Percentiles rank a stretch among this genome's conserved stretches.
Conservation (phyloP, 2,888 invertebrate species). For the Thera obeliscata region DNA sequence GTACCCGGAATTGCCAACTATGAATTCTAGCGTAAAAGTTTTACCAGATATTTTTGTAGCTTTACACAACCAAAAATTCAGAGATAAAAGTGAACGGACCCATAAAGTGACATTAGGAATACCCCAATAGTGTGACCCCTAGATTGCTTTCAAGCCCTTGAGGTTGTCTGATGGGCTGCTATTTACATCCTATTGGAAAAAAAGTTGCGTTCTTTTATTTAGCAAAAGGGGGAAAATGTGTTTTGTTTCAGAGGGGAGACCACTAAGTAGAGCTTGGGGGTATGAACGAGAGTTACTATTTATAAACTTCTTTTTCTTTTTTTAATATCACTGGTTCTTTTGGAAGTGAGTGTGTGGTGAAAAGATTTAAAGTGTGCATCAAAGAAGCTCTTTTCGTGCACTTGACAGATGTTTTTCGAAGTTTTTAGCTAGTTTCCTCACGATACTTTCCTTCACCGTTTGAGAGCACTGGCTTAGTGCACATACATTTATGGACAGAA, state of each 20-base stretch:
- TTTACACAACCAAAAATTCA: no score
- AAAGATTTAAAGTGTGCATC: no score
- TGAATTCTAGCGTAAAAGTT: neutral
- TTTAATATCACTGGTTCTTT: no score
- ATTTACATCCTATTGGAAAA: conserved; percentile 68
- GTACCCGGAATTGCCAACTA: no score
- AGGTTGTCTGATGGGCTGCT: conserved; percentile 66
- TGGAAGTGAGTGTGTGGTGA: no score
- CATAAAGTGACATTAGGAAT: conserved; percentile 20
- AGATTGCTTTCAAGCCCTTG: conserved; percentile 75
- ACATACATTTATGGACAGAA: no score
- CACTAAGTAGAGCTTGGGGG: conserved; percentile 6
- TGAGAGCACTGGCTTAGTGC: no score
- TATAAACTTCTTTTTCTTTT: neutral
- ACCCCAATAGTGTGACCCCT: conserved; percentile 53
- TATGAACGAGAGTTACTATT: conserved; percentile 7
- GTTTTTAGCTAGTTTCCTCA: no score
- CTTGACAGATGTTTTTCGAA: no score
- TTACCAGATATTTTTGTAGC: no score
- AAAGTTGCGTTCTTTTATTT: conserved; percentile 58
- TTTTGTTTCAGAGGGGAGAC: conserved; percentile 40
- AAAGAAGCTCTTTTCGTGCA: no score
- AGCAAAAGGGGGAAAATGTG: conserved; percentile 50
- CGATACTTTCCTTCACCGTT: no score
- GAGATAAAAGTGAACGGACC: neutral